These are phyloP conservation scores for Brachionus angularis DNA, from an alignment of 1,140 invertebrate genomes.

Conservation along the genomic window DNA sequence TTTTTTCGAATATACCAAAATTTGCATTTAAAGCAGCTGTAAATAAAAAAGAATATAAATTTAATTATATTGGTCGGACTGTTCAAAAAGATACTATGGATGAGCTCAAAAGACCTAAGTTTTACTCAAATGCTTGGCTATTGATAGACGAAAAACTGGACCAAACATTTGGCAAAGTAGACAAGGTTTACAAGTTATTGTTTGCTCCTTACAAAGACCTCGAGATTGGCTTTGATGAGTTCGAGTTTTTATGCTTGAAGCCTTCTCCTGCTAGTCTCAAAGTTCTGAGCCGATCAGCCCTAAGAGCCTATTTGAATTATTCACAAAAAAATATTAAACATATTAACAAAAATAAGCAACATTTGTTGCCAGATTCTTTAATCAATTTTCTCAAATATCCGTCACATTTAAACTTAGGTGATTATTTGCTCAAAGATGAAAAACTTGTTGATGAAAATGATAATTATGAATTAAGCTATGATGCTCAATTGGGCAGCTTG, in stretches of 20 bases:
- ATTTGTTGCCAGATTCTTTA: not conserved
- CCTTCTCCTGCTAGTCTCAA: slow-evolving; percentile 9
- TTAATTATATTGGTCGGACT: slow-evolving; percentile 14
- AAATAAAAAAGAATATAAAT: not conserved
- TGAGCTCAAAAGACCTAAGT: too few relatives aligned
- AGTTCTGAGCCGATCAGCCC: not conserved
- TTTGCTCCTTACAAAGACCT: slow-evolving; percentile 10
- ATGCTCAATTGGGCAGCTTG: not conserved
- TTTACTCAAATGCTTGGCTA: slow-evolving; percentile 30
- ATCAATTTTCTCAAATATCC: slow-evolving; percentile 29
- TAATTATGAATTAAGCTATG: not conserved
- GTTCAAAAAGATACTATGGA: not conserved
- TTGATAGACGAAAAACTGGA: not conserved
- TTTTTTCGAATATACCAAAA: not conserved
- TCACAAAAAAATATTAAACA: slow-evolving; percentile 38
- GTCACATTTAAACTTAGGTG: slow-evolving; percentile 8
- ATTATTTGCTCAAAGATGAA: slow-evolving; percentile 12
- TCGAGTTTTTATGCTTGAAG: slow-evolving; percentile 17
- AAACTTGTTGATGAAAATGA: slow-evolving; percentile 32
- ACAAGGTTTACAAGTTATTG: not conserved
- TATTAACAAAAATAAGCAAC: not conserved
- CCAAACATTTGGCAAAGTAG: not conserved
- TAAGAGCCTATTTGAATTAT: slow-evolving; percentile 4
- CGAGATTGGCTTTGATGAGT: slow-evolving; percentile 1
- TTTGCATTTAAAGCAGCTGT: slow-evolving; percentile 5